Conservation (phyloP, 2,113 vertebrate species). For the Lucifuga dentata region DNA sequence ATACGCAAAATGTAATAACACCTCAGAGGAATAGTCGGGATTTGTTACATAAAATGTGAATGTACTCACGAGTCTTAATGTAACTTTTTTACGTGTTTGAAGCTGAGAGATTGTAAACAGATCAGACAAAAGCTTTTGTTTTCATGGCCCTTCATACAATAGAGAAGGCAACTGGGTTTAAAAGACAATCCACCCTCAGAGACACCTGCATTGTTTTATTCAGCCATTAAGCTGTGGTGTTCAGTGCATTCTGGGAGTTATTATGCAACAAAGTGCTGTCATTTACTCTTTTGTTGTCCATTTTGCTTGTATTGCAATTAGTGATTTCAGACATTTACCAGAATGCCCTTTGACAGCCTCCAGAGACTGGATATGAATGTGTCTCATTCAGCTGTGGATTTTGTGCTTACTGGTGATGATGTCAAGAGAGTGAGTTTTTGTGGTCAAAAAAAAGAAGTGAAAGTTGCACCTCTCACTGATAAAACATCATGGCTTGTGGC, state of each 20-base stretch:
- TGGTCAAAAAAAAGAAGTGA: slow-evolving; percentile 32
- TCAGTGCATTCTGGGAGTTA: slow-evolving; percentile 43
- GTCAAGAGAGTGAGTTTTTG: slow-evolving; percentile 20
- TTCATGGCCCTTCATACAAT: slow-evolving; percentile 16
- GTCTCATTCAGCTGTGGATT: slow-evolving; percentile 25
- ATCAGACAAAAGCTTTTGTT: slow-evolving; percentile 10
- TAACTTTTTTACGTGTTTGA: too few species aligned
- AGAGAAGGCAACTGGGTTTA: slow-evolving; percentile 22
- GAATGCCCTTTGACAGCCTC: too few species aligned
- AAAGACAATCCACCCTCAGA: slow-evolving; percentile 38
- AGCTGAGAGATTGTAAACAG: not conserved
- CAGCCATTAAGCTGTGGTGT: slow-evolving; percentile 32
- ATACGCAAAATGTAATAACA: too few species aligned
- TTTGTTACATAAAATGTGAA: too few species aligned
- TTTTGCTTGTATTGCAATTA: slow-evolving; percentile 43
- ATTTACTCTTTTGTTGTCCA: slow-evolving; percentile 44
- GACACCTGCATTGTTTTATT: slow-evolving; percentile 40
- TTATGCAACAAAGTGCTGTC: slow-evolving; percentile 45
- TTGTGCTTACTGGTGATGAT: too few species aligned
- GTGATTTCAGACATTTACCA: slow-evolving; percentile 16
- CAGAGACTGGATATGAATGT: not conserved
- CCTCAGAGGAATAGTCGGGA: too few species aligned
- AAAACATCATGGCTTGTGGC: slow-evolving; percentile 7
- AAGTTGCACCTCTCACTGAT: slow-evolving; percentile 1
- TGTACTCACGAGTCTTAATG: too few species aligned